Conservation (phyloP, 1,140 invertebrate species). For the Calliphora vicina region DNA sequence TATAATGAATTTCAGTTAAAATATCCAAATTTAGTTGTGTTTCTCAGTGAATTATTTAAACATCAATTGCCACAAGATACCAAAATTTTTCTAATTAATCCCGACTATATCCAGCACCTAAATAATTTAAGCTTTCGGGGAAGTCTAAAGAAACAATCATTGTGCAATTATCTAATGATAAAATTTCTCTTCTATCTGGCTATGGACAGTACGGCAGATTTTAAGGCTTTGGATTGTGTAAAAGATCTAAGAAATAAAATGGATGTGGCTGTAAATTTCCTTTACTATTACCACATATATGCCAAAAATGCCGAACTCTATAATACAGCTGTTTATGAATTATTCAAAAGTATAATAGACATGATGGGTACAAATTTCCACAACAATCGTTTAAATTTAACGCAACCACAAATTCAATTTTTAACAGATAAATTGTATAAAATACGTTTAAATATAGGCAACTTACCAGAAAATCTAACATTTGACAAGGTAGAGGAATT, state of each 20-base stretch:
- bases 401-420: neutral
- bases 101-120: neutral
- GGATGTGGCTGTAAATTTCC: neutral
- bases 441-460: neutral
- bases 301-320: neutral
- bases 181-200: neutral
- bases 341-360: too few species aligned
- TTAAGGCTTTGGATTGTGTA: neutral
- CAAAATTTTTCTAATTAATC: neutral
- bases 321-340: too few species aligned
- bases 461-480: neutral
- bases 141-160: neutral
- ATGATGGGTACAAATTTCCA: too few species aligned
- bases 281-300: neutral
- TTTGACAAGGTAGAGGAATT: neutral
- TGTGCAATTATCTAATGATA: slow-evolving; percentile 5
- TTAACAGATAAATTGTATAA: neutral
- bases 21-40: neutral
- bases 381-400: neutral
- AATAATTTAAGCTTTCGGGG: neutral
- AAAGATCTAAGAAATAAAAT: neutral
- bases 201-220: neutral
- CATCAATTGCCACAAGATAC: neutral
- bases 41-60: neutral
- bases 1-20: neutral